Base-by-base conservation (phyloP, 2,888 invertebrate genomes). In the Dorcus hopei region DNA sequence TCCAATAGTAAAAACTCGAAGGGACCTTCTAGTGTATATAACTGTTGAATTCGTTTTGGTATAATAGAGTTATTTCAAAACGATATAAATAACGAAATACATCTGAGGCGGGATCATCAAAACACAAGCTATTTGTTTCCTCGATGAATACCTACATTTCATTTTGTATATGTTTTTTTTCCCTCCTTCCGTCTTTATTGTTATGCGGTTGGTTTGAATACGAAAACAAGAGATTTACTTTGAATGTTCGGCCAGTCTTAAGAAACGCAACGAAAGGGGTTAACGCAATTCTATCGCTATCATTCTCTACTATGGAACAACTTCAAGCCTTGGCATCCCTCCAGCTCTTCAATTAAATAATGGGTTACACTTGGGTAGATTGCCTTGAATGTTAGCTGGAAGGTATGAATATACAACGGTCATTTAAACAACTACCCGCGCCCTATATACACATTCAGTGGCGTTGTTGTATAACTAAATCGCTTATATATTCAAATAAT, bases 341-440 rank as follows among this genome's bases (percentile, higher is more conserved):
- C 69, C 69, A 69, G 63, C 59, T 61, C 63, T 67, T 66, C 68
- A 68, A 69, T 69, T 69, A 68, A 68, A 68, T 69, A 68, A 67
- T 66, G 65, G 66, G 62, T 66, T 66, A 65, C 64, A 67, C 67
- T 69, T 63, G 61, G 61, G 58, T 63, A 57, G 58, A 63, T 61
- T 63, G 54, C 59, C 54, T 63, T 54, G 57, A 61, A 60, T 48
- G 57, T 50, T 52, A 54, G 51, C 49, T 50, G 43, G 52, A 59
- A 66, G 63, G 64, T 66, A 66, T 65, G 64, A 65, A 66, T 65
- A 65, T 65, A 66, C 64, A 63, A 66, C 63, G 61, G 61, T 56
- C 63, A 63, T 62, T 63, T 61, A 63, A 63, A 49, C 61, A 58
- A 54, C 57, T 61, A 58, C 54, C 51, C 16, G 19, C 47, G 38